These are phyloP conservation scores for Zaprionus tsacasi DNA, from an alignment of 1,140 invertebrate genomes.

Conservation along the genomic window DNA sequence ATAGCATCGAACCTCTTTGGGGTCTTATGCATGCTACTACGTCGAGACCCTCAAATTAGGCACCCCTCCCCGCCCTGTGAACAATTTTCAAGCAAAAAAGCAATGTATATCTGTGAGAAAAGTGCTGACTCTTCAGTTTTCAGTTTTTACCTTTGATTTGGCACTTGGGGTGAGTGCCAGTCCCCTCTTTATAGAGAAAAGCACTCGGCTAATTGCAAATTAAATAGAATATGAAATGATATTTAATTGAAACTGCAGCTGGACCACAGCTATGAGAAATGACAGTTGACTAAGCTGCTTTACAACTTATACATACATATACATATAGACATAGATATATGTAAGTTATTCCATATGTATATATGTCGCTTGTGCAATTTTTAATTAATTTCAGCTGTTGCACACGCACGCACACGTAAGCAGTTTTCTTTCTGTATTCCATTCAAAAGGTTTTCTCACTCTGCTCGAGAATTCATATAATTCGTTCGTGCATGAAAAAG, in stretches of 20 bases:
- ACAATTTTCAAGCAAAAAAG: background rate
- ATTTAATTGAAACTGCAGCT: conserved; percentile 4
- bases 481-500: conserved; percentile 24
- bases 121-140: background rate
- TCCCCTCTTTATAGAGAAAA: background rate
- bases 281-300: conserved; percentile 9
- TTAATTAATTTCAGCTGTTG: conserved; percentile 69
- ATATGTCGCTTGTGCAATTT: conserved; percentile 60
- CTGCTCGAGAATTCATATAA: conserved; percentile 13
- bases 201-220: conserved; percentile 8
- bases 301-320: background rate
- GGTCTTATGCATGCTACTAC: conserved; percentile 4
- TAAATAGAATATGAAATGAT: conserved; percentile 12
- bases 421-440: conserved; percentile 10
- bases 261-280: background rate
- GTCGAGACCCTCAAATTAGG: conserved; percentile 19
- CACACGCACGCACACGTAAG: conserved; percentile 32
- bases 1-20: background rate
- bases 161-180: background rate
- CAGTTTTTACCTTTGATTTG: background rate
- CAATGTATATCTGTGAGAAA: background rate
- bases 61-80: background rate
- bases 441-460: conserved; percentile 8
- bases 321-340: background rate
- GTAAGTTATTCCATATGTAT: background rate